Evolutionary conservation across 2,888 invertebrate species (phyloP).

Genomic region (Cheiracanthium punctorium): DNA sequence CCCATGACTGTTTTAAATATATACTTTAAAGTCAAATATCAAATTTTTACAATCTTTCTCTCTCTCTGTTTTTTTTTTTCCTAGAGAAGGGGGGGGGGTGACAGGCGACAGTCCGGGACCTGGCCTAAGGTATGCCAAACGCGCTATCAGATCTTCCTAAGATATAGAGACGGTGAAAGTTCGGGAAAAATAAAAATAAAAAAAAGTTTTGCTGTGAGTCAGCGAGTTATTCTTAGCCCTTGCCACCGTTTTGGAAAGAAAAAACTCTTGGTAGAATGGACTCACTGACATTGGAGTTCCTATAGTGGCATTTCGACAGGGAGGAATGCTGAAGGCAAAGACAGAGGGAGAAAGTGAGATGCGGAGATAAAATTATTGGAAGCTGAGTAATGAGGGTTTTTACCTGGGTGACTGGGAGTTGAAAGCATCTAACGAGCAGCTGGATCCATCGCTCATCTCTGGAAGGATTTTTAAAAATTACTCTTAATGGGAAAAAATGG

Average conservation of each 20-base stretch:
- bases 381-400: background rate
- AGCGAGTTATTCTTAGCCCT: slow-evolving; percentile 21
- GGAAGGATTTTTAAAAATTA: too few relatives aligned
- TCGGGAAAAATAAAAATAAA: too few relatives aligned
- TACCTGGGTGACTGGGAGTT: background rate
- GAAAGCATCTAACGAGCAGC: background rate
- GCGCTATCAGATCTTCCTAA: slow-evolving; percentile 33
- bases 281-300: slow-evolving; percentile 17
- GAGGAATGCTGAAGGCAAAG: background rate
- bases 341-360: background rate
- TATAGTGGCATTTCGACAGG: background rate
- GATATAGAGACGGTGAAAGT: slow-evolving; percentile 5
- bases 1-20: background rate
- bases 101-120: slow-evolving; percentile 14
- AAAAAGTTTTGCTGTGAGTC: slow-evolving; percentile 26
- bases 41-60: background rate
- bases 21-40: background rate
- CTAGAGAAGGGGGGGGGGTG: too few relatives aligned
- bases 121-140: slow-evolving; percentile 31
- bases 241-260: slow-evolving; percentile 14
- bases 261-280: slow-evolving; percentile 14
- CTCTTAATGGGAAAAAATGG: too few relatives aligned
- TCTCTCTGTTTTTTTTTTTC: background rate
- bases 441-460: too few relatives aligned
- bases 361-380: background rate